Percentiles rank a stretch among this genome's conserved stretches.
These are phyloP conservation scores for Hymenochirus boettgeri DNA, from an alignment of 2,113 vertebrate genomes.

Conservation along the genomic window DNA sequence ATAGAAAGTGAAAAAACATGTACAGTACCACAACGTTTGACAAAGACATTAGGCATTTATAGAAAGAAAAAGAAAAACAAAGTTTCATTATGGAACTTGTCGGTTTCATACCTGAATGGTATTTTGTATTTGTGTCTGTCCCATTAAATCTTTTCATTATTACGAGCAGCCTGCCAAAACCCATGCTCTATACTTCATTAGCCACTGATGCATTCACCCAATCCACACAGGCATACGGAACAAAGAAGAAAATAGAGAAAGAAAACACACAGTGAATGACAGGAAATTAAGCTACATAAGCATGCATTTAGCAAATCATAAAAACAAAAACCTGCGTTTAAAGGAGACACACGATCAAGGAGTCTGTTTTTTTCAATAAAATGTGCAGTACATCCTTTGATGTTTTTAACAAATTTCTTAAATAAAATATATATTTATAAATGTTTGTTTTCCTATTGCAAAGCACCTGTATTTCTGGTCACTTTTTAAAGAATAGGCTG, in stretches of 20 bases:
- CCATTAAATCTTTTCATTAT: constrained; percentile 39
- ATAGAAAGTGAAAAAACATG: constrained; percentile 7
- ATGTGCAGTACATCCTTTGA: no score
- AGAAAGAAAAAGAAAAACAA: constrained; percentile 17
- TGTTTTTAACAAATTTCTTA: no score
- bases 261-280: no score
- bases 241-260: no score
- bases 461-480: no score
- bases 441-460: no score
- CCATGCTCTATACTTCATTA: constrained; percentile 33
- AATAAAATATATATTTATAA: no score
- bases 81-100: constrained; percentile 23
- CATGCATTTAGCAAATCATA: background rate
- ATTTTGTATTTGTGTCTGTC: constrained; percentile 32
- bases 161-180: constrained; percentile 20
- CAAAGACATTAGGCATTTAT: constrained; percentile 1
- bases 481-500: no score
- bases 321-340: no score
- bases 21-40: background rate
- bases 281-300: no score
- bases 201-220: constrained; percentile 16
- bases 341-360: no score
- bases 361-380: no score
- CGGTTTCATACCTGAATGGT: constrained; percentile 27
- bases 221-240: constrained; percentile 8